Evolutionary conservation across 2,888 invertebrate species (phyloP), one percentile per base, ranked within the genome.

Genomic region (Hylaea fasciaria): DNA sequence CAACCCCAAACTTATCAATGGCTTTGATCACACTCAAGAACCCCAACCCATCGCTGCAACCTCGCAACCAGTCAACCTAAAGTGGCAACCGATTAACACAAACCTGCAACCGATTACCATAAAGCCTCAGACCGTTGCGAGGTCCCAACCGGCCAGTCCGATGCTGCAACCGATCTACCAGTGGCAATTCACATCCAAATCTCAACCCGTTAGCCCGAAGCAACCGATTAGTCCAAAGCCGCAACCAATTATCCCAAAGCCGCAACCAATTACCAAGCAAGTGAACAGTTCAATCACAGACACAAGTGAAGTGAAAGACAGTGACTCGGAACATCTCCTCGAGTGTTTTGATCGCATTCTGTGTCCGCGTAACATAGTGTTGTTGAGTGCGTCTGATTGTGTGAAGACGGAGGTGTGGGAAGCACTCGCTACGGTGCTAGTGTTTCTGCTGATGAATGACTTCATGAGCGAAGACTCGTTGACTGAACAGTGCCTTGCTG

Each of bases 401-500:
- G 62, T 66, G 0, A 63, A 74, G 1, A 64, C 70, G 2, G 82
- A 78, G 0, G 85, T 85, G 10, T 94, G 93, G 87, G 82, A 82
- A 0, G 77, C 88, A 0, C 72, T 94, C 68, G 86, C 90, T 0
- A 74, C 80, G 0, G 76, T 93, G 2, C 66, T 94, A 1, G 80
- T 90, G 55, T 85, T 83, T 59, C 65, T 96, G 74, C 77, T 96
- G 50, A 86, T 89, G 8, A 85, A 93, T 45, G 81, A 93, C 17
- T 89, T 95, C 50, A 74, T 96, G 62, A 93, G 86, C 3, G 89
- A 94, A 13, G 94, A 95, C 46, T 87, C 92, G 0, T 79, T 96
- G 10, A 95, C 95, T 68, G 93, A 94, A 49, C 94, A 95, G 70
- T 95, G 95, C 70, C 84, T 95, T 39, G 93, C 94, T 0, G 92